A percentile compares a stretch with the other conserved stretches of the same genome.
Conservation (phyloP, 2,797 vertebrate species). For the Sebastes steindachneri region DNA sequence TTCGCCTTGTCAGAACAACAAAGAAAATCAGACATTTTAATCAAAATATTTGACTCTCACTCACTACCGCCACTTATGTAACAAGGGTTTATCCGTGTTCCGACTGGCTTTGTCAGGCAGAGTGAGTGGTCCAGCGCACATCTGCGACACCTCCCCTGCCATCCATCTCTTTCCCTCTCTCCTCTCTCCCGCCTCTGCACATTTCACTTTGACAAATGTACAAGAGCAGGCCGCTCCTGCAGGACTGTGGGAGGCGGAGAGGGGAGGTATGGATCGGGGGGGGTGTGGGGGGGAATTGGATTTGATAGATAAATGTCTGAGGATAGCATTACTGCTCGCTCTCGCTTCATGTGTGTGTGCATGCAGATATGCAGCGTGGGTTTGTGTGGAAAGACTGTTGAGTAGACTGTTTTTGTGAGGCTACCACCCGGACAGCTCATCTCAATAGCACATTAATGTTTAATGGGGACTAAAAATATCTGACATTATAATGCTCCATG, state of each 20-base stretch:
- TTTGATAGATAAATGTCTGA: conserved; percentile 76
- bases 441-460: conserved; percentile 77
- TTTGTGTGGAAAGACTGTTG: conserved; percentile 39
- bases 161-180: conserved; percentile 62
- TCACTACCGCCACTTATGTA: conserved; percentile 30
- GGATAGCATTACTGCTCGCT: conserved; percentile 58
- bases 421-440: conserved; percentile 69
- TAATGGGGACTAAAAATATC: conserved; percentile 76
- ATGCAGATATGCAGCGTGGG: conserved; percentile 8
- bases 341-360: conserved; percentile 2
- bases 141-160: conserved; percentile 66
- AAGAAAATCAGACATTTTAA: conserved; percentile 48
- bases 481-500: conserved; percentile 67
- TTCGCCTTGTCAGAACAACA: conserved; percentile 37
- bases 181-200: conserved; percentile 63
- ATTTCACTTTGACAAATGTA: conserved; percentile 83
- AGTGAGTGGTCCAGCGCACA: conserved; percentile 62
- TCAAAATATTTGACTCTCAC: conserved; percentile 55
- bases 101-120: conserved; percentile 57
- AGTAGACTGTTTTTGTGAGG: conserved; percentile 60
- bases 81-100: conserved; percentile 51
- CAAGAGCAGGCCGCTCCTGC: conserved; percentile 73
- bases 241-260: conserved; percentile 64
- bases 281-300: conserved; percentile 66
- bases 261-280: conserved; percentile 64